A percentile compares a stretch with the other conserved stretches of the same genome.
These are phyloP conservation scores for Drosophila watanabei DNA, from an alignment of 1,140 invertebrate genomes.

Conservation along the genomic window DNA sequence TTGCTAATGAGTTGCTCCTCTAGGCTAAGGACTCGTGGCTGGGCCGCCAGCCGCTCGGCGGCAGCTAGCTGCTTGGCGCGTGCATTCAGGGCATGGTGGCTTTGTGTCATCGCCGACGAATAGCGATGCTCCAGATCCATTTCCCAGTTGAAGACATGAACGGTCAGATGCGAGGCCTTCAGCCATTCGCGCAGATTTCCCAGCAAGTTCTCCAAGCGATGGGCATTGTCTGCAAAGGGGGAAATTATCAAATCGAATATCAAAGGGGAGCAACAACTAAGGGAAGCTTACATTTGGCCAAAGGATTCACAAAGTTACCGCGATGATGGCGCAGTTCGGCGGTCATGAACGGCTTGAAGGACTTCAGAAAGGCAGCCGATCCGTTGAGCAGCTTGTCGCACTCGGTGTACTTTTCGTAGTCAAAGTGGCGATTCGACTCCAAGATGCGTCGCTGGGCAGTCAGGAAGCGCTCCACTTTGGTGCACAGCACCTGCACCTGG, in stretches of 20 bases:
- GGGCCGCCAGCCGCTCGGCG: slow-evolving; percentile 5
- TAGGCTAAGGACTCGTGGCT: neutral
- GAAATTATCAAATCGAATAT: neutral
- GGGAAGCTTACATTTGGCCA: slow-evolving; percentile 27
- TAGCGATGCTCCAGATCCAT: slow-evolving; percentile 71
- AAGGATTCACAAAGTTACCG: slow-evolving; percentile 31
- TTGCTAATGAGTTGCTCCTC: slow-evolving; percentile 48
- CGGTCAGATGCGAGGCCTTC: slow-evolving; percentile 53
- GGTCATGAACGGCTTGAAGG: slow-evolving; percentile 27
- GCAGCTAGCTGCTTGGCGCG: slow-evolving; percentile 23
- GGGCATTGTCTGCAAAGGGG: slow-evolving; percentile 37
- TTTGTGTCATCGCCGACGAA: slow-evolving; percentile 54
- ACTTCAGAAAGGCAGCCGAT: slow-evolving; percentile 1
- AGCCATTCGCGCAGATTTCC: slow-evolving; percentile 45
- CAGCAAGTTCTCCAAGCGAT: slow-evolving; percentile 46
- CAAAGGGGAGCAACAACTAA: neutral
- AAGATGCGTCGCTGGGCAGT: slow-evolving; percentile 38
- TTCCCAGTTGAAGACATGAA: slow-evolving; percentile 74
- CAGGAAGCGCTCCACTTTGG: slow-evolving; percentile 62
- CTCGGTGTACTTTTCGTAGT: slow-evolving; percentile 60
- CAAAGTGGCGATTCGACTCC: slow-evolving; percentile 59
- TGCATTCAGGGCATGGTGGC: slow-evolving; percentile 17
- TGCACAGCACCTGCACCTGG: slow-evolving; percentile 66
- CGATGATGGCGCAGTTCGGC: slow-evolving; percentile 62
- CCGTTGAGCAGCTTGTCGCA: slow-evolving; percentile 54